Conservation (phyloP, 2,113 vertebrate species). For the Madoqua kirkii region DNA sequence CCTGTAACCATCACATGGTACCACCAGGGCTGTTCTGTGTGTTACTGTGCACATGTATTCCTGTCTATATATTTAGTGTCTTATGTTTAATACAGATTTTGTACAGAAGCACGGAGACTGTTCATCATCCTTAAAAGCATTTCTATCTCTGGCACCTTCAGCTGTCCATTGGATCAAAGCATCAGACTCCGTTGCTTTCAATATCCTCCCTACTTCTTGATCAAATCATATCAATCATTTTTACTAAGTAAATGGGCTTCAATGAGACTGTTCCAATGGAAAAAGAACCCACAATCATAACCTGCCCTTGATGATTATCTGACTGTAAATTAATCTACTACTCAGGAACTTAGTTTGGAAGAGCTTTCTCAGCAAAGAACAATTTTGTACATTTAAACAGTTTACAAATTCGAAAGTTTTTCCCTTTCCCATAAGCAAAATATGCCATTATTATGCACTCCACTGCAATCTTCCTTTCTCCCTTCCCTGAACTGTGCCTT, state of each 20-base stretch:
- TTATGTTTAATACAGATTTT: background rate
- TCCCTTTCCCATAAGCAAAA: background rate
- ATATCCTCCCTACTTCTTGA: background rate
- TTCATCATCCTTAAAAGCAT: background rate
- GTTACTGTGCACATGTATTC: fast-evolving
- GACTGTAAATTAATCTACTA: background rate
- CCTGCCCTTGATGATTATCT: background rate
- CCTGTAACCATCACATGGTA: background rate
- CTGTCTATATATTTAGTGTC: background rate
- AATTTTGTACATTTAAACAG: background rate
- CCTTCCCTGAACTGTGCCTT: background rate
- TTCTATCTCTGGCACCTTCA: background rate
- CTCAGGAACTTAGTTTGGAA: background rate
- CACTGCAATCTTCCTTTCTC: background rate
- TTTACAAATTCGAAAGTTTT: background rate
- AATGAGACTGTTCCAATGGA: background rate
- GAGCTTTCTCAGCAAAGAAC: background rate
- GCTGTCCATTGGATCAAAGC: background rate
- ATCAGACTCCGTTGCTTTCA: background rate
- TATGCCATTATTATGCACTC: background rate
- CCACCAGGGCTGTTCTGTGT: fast-evolving
- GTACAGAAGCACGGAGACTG: background rate
- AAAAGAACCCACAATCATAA: background rate
- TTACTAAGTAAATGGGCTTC: background rate
- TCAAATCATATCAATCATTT: background rate